Evolutionary conservation across 2,888 invertebrate genomes (phyloP).

Genomic region (Watsonalla binaria): DNA sequence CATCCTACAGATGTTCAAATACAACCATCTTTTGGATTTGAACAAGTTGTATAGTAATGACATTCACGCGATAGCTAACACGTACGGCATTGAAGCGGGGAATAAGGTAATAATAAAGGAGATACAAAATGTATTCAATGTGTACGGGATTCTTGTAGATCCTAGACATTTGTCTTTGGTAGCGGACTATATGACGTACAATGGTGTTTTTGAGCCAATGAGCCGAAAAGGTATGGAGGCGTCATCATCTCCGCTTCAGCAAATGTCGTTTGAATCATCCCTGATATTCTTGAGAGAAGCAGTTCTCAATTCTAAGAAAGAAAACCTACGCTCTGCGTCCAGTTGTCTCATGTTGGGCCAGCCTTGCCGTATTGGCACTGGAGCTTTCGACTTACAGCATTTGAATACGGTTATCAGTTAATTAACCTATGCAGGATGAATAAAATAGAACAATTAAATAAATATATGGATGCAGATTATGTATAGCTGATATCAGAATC

Average conservation of each 20-base stretch:
- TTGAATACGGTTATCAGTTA: conserved; percentile 35
- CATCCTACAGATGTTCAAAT: conserved; percentile 92
- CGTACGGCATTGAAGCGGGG: conserved; percentile 98
- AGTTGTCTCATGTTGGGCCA: conserved; percentile 92
- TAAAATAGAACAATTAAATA: conserved; percentile 9
- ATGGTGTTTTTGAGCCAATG: conserved; percentile 92
- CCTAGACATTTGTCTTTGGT: conserved; percentile 94
- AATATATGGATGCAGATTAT: not conserved
- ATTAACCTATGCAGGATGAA: conserved; percentile 3
- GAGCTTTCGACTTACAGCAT: conserved; percentile 79
- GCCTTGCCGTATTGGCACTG: conserved; percentile 90
- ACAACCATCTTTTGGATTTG: conserved; percentile 86
- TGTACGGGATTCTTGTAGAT: conserved; percentile 97
- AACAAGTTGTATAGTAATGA: conserved; percentile 95
- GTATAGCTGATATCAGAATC: too few relatives aligned
- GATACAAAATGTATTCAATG: conserved; percentile 96
- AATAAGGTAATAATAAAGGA: conserved; percentile 94
- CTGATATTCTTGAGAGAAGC: conserved; percentile 90
- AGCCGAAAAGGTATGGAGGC: conserved; percentile 94
- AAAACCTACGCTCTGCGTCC: conserved; percentile 90
- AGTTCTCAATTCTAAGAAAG: conserved; percentile 83
- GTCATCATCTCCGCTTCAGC: conserved; percentile 96
- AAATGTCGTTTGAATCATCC: conserved; percentile 98
- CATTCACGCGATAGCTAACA: conserved; percentile 92
- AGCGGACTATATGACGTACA: conserved; percentile 98